These are phyloP conservation scores for Polyodon spathula DNA, from an alignment of 2,113 vertebrate species.

Conservation along the genomic window DNA sequence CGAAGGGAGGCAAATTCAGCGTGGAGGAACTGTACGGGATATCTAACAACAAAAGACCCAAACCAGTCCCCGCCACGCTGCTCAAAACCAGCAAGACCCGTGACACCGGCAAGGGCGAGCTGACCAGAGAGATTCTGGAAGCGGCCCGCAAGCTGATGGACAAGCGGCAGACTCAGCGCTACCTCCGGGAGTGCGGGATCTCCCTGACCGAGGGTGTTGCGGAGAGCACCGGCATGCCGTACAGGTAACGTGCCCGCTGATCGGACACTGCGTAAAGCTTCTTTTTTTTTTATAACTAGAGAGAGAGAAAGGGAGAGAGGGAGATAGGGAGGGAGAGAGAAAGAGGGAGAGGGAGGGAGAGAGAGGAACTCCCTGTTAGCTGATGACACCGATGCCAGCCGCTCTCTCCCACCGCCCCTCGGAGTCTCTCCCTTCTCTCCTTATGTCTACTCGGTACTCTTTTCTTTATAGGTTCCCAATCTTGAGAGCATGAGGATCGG, in stretches of 20 bases:
- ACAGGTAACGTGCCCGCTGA: too few relatives aligned
- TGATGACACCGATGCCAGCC: too few relatives aligned
- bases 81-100: constrained; percentile 32
- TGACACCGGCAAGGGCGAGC: constrained; percentile 33
- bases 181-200: constrained; percentile 53
- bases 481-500: too few relatives aligned
- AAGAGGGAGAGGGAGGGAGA: neutral
- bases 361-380: too few relatives aligned
- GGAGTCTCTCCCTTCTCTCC: too few relatives aligned
- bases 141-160: constrained; percentile 51
- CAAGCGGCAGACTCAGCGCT: constrained; percentile 48
- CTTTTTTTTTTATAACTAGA: too few relatives aligned
- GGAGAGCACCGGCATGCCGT: constrained; percentile 43
- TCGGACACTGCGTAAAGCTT: too few relatives aligned
- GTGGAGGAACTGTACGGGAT: constrained; percentile 67
- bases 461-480: too few relatives aligned
- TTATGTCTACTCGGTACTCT: too few relatives aligned
- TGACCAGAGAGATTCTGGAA: constrained; percentile 56
- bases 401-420: too few relatives aligned
- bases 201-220: constrained; percentile 47
- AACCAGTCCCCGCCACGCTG: constrained; percentile 31
- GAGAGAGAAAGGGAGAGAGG: constrained; percentile 33
- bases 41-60: constrained; percentile 59
- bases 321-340: neutral
- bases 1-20: constrained; percentile 58